Percentiles rank a stretch among this genome's conserved stretches.
These are phyloP conservation scores for Onychostoma macrolepis DNA, from an alignment of 2,113 vertebrate species.

Conservation along the genomic window DNA sequence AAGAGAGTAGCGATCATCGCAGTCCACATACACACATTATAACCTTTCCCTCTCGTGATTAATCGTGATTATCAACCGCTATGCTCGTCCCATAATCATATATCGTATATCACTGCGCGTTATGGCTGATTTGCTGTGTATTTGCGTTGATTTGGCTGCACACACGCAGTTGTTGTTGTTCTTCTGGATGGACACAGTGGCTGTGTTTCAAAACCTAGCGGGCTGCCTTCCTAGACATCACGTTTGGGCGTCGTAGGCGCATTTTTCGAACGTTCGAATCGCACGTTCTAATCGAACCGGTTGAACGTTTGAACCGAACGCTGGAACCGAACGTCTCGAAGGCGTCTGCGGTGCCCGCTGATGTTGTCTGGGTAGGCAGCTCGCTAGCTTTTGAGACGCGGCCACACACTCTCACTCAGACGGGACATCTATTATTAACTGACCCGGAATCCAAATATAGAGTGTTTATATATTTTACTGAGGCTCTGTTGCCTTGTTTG, in stretches of 20 bases:
- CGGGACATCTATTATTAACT: conserved; percentile 67
- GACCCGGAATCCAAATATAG: conserved; percentile 65
- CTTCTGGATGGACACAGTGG: neutral
- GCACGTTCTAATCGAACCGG: neutral
- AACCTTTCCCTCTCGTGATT: neutral
- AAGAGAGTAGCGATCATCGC: conserved; percentile 41
- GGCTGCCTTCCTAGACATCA: neutral
- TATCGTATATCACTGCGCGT: neutral
- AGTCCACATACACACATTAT: neutral
- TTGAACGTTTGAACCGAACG: neutral
- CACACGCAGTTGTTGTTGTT: conserved; percentile 41
- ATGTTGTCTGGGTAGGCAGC: conserved; percentile 3
- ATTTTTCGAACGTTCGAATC: neutral
- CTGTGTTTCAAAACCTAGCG: conserved; percentile 21
- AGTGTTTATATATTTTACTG: conserved; percentile 63
- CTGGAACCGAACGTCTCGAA: neutral
- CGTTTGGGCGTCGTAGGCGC: neutral
- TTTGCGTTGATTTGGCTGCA: neutral
- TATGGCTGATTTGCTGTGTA: neutral
- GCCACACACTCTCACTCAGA: conserved; percentile 45
- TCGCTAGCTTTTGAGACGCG: conserved; percentile 28
- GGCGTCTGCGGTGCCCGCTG: too few relatives aligned
- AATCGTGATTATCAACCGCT: neutral
- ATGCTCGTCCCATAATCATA: neutral
- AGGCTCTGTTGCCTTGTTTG: conserved; percentile 53